Evolutionary conservation across 2,888 invertebrate species (phyloP).

Genomic region (Andrena trimmerana): DNA sequence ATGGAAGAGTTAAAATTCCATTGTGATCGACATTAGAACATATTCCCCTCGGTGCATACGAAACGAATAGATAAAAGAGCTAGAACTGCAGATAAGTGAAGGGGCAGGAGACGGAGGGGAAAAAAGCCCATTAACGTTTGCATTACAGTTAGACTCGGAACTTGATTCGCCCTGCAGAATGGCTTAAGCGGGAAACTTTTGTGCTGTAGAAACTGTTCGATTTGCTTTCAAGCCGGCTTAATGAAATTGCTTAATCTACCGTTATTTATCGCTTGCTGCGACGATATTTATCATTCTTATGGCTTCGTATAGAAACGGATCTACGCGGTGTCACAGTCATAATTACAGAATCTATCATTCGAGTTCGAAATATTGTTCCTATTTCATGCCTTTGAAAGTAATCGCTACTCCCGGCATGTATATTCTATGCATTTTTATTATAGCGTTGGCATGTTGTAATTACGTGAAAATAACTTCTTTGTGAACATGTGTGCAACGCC

Average conservation of each 20-base stretch:
- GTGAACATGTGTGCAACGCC: background rate
- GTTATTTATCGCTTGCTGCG: constrained; percentile 68
- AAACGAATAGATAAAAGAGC: too few species aligned
- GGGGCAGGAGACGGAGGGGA: too few species aligned
- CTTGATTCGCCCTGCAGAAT: constrained; percentile 25
- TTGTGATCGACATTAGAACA: too few species aligned
- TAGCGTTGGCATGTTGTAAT: too few species aligned
- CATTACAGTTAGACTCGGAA: constrained; percentile 8
- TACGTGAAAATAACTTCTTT: too few species aligned
- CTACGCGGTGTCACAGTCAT: background rate
- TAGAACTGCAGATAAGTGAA: too few species aligned
- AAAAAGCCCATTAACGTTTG: background rate
- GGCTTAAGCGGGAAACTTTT: constrained; percentile 49
- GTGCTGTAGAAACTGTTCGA: constrained; percentile 30
- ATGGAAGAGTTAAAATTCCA: too few species aligned
- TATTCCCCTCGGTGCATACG: too few species aligned
- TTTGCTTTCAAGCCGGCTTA: constrained; percentile 51
- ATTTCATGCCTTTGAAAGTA: background rate
- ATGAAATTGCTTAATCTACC: constrained; percentile 75
- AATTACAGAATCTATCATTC: constrained; percentile 1
- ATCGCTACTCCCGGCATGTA: background rate
- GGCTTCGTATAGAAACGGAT: background rate
- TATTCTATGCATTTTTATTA: background rate
- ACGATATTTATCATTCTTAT: constrained; percentile 12
- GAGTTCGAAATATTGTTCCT: constrained; percentile 1